Conservation (phyloP, 2,113 vertebrate species). For the Nerophis ophidion region DNA sequence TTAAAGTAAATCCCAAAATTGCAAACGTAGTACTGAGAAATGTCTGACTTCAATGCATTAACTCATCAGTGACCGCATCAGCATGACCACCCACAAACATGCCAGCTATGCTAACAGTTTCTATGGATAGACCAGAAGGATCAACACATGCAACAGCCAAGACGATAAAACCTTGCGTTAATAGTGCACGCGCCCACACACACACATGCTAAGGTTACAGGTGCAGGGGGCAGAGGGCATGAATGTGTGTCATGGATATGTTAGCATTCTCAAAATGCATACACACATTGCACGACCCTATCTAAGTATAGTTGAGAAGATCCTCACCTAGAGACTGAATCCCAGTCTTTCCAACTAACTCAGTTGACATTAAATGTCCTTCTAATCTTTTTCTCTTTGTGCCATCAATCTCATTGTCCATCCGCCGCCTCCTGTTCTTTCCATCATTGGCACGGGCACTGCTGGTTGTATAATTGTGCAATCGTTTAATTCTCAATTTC, state of each 20-base stretch:
- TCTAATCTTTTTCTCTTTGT: background rate
- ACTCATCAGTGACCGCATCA: background rate
- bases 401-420: background rate
- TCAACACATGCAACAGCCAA: conserved; percentile 32
- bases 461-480: conserved; percentile 50
- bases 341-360: conserved; percentile 23
- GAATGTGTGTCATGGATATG: conserved; percentile 55
- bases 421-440: conserved; percentile 52
- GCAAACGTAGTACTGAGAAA: background rate
- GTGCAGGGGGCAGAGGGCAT: conserved; percentile 60
- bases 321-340: conserved; percentile 26
- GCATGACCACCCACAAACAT: conserved; percentile 15
- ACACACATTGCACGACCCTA: conserved; percentile 44
- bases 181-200: conserved; percentile 17
- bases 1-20: conserved; percentile 4
- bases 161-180: conserved; percentile 25
- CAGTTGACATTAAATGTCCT: background rate
- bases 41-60: background rate
- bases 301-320: conserved; percentile 57
- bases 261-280: conserved; percentile 55
- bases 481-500: conserved; percentile 40
- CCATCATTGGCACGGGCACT: conserved; percentile 41
- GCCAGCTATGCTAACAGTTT: conserved; percentile 32
- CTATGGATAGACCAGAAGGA: conserved; percentile 22
- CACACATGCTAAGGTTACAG: conserved; percentile 54